Evolutionary conservation across 2,797 vertebrate genomes (phyloP).

Genomic region (Benthosema pterotum): DNA sequence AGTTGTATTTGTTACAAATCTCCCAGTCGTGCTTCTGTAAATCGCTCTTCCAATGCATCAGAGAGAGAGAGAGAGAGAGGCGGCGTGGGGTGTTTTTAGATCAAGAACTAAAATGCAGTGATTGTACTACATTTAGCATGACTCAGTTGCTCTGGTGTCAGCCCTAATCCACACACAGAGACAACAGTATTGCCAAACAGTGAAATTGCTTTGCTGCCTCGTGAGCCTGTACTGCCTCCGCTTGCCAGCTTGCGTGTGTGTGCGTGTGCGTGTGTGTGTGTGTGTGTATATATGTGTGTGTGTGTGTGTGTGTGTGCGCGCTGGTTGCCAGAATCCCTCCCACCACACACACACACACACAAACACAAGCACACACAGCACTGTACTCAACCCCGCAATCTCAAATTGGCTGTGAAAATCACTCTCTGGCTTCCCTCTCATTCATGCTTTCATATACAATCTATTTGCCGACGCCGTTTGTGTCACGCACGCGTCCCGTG

Average conservation of each 20-base stretch:
- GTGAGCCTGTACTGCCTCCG: conserved; percentile 71
- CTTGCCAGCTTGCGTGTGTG: conserved; percentile 58
- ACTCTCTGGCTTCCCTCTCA: conserved; percentile 73
- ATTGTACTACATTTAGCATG: conserved; percentile 80
- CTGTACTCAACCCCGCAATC: conserved; percentile 58
- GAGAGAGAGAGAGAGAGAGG: conserved; percentile 8
- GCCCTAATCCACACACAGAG: conserved; percentile 78
- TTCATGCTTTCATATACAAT: conserved; percentile 75
- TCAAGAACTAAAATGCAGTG: conserved; percentile 75
- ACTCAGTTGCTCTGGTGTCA: conserved; percentile 79
- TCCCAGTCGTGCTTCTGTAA: conserved; percentile 51
- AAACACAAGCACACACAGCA: background rate
- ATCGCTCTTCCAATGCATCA: conserved; percentile 52
- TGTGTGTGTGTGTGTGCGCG: no score
- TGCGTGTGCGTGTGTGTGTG: no score
- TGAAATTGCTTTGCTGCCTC: conserved; percentile 78
- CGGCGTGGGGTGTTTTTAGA: conserved; percentile 62
- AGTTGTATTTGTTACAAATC: conserved; percentile 55
- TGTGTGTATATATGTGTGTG: no score
- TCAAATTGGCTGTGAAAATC: conserved; percentile 84
- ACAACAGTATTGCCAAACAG: conserved; percentile 80
- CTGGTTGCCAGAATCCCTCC: conserved; percentile 19
- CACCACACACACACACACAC: background rate
- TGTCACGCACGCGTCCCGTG: conserved; percentile 70
- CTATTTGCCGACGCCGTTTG: conserved; percentile 80